These are phyloP conservation scores for Ptychobarbus kaznakovi DNA, from an alignment of 2,797 vertebrate genomes.

Conservation along the genomic window DNA sequence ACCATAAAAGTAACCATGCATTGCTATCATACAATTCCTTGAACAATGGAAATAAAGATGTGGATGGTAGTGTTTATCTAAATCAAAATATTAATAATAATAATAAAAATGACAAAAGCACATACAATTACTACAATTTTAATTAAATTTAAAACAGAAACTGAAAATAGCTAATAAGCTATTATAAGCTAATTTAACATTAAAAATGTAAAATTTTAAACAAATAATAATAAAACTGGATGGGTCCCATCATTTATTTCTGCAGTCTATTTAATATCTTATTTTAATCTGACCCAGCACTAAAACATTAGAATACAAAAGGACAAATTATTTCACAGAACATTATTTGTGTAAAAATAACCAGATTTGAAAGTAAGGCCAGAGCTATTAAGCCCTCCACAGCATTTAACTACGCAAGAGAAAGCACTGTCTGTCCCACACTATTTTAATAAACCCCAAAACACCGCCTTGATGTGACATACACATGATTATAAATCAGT, in stretches of 20 bases:
- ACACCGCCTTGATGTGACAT: neutral
- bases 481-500: slow-evolving; percentile 21
- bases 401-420: neutral
- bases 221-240: neutral
- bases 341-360: neutral
- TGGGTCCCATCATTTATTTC: neutral
- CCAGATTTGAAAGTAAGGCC: neutral
- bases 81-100: neutral
- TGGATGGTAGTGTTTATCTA: neutral
- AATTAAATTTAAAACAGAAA: neutral
- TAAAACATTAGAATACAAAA: neutral
- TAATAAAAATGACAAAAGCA: too few relatives aligned
- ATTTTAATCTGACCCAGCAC: neutral
- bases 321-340: neutral
- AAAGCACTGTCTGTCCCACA: neutral
- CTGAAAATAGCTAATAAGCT: neutral
- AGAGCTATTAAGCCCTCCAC: neutral
- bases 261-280: neutral
- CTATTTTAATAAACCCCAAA: slow-evolving; percentile 4
- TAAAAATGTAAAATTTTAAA: neutral
- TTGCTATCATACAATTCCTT: neutral
- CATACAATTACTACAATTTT: neutral
- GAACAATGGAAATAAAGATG: neutral
- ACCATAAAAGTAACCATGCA: neutral
- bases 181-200: neutral